These are phyloP conservation scores for Nasonia oneida DNA, from an alignment of 2,888 invertebrate genomes.

Conservation along the genomic window DNA sequence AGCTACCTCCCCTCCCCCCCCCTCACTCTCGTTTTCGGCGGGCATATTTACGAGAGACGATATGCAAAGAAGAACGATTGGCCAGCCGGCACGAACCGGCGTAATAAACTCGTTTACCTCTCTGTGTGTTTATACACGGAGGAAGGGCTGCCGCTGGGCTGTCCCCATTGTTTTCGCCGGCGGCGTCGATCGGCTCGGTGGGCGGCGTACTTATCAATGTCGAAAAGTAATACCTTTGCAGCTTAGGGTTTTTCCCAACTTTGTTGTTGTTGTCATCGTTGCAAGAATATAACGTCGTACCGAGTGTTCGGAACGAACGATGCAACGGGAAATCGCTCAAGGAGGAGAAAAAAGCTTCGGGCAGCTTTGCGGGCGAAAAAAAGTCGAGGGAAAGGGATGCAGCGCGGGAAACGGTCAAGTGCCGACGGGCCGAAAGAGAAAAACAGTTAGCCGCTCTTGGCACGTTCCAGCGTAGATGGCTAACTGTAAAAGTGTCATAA, in stretches of 20 bases:
- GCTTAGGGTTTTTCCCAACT: too few species aligned
- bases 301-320: not conserved
- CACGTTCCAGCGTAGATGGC: conserved; percentile 26
- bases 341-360: conserved; percentile 8
- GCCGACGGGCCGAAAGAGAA: not conserved
- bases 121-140: not conserved
- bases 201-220: not conserved
- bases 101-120: not conserved
- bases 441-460: conserved; percentile 51
- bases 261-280: not conserved
- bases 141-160: not conserved
- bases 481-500: conserved; percentile 59
- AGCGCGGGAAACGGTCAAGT: conserved; percentile 33
- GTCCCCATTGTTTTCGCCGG: not conserved
- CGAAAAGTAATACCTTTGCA: not conserved
- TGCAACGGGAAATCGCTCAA: not conserved
- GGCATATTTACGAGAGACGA: not conserved
- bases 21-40: not conserved
- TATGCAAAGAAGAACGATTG: not conserved
- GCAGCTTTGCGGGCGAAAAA: conserved; percentile 12
- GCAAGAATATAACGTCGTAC: not conserved
- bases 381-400: conserved; percentile 27
- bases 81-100: not conserved
- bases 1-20: not conserved
- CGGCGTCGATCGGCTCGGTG: not conserved